These are phyloP conservation scores for Ferrisia virgata DNA, from an alignment of 2,888 invertebrate species.

Conservation along the genomic window DNA sequence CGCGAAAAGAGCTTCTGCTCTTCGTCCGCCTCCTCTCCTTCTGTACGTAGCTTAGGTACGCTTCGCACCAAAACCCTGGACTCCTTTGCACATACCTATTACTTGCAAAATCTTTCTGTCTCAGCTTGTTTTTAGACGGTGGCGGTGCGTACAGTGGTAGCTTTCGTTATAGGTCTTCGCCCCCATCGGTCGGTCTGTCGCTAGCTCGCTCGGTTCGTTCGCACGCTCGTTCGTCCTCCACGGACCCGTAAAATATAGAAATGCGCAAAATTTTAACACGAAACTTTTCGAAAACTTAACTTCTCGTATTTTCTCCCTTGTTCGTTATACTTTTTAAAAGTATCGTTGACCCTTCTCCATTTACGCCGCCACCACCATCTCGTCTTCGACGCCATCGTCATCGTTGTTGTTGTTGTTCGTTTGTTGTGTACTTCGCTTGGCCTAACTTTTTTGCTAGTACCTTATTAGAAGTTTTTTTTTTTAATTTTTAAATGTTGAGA, in stretches of 20 bases:
- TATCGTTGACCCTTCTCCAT: not conserved
- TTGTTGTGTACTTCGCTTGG: not conserved
- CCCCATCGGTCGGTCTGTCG: not conserved
- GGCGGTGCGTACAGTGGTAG: too few species aligned
- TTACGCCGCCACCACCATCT: not conserved
- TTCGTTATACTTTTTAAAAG: not conserved
- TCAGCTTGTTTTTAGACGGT: too few species aligned
- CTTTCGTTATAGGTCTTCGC: not conserved
- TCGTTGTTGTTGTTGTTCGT: not conserved
- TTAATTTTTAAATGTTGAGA: too few species aligned
- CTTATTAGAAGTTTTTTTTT: not conserved
- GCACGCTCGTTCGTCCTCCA: not conserved
- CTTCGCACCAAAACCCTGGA: too few species aligned
- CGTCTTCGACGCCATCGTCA: not conserved
- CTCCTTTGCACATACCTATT: not conserved
- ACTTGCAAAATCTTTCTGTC: not conserved
- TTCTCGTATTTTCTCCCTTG: conserved; percentile 10
- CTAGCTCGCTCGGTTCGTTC: not conserved
- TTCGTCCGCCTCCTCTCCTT: not conserved
- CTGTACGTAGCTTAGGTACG: too few species aligned
- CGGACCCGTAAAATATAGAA: conserved; percentile 40
- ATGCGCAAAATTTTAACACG: conserved; percentile 35
- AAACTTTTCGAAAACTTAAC: conserved; percentile 36
- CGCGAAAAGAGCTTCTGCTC: too few species aligned
- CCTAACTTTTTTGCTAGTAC: not conserved